phyloP scores from a whole-genome alignment of 2,113 vertebrate species.

The Erythrolamprus reginae region DNA sequence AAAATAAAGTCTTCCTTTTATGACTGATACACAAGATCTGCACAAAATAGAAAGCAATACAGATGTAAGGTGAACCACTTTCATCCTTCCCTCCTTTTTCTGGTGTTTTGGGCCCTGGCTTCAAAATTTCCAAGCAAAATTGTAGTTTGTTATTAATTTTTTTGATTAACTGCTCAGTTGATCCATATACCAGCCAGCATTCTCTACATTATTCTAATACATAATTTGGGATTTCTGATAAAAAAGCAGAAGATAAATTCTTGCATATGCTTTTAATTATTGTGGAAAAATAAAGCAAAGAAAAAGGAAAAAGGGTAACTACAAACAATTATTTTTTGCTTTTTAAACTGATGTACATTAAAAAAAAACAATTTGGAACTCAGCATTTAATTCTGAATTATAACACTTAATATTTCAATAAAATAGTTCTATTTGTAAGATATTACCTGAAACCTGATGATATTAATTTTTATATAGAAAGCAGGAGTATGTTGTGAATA shows the following conservation, averaged over 20 bases:
- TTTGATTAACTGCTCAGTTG: background rate
- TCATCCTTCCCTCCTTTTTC: background rate
- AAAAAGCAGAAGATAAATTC: background rate
- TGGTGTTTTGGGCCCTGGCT: slow-evolving; percentile 1
- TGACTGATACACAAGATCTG: slow-evolving; percentile 37
- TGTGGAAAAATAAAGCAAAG: background rate
- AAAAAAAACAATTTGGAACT: slow-evolving; percentile 6
- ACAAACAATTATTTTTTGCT: fast-evolving
- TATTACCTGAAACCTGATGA: background rate
- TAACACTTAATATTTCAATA: background rate
- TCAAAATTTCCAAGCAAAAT: background rate
- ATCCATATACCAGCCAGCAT: background rate
- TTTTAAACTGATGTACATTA: background rate
- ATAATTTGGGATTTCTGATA: background rate
- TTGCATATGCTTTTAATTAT: slow-evolving; percentile 9
- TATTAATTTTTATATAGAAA: background rate
- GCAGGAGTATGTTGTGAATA: background rate
- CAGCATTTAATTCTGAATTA: background rate
- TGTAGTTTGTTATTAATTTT: background rate
- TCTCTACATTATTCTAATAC: background rate
- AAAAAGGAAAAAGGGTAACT: background rate
- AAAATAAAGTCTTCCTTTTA: slow-evolving; percentile 59
- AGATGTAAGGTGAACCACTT: slow-evolving; percentile 47
- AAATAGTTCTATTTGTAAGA: background rate
- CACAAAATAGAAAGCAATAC: slow-evolving; percentile 32